Conservation (phyloP, 2,113 vertebrate genomes). For the Labeo catla region DNA sequence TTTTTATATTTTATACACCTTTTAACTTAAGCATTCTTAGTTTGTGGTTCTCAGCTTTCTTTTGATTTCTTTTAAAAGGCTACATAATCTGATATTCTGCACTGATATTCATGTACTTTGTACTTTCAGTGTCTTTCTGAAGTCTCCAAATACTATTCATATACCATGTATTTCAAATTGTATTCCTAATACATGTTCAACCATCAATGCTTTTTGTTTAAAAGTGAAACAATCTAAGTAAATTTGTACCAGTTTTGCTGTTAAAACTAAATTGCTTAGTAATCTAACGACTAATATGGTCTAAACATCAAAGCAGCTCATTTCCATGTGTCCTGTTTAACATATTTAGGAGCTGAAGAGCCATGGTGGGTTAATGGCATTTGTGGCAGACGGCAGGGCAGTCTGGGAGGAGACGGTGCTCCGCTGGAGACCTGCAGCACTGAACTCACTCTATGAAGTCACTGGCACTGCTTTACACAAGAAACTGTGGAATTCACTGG, state of each 20-base stretch:
- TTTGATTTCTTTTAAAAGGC: too few species aligned
- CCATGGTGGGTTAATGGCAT: background rate
- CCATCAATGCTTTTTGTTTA: background rate
- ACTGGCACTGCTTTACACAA: constrained; percentile 55
- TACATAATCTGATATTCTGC: too few species aligned
- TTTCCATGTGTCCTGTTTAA: constrained; percentile 1
- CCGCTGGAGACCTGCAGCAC: constrained; percentile 10
- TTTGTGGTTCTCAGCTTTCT: too few species aligned
- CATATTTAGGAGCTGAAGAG: constrained; percentile 2
- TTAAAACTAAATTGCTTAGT: background rate
- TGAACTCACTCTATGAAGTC: constrained; percentile 45
- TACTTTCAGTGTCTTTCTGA: too few species aligned
- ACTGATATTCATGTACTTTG: too few species aligned
- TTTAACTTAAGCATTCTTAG: too few species aligned
- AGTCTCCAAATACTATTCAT: too few species aligned
- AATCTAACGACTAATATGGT: background rate
- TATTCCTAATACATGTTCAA: background rate
- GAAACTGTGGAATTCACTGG: constrained; percentile 59
- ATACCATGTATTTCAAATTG: background rate
- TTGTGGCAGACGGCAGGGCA: constrained; percentile 26
- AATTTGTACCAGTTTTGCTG: background rate
- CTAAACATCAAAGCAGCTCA: background rate
- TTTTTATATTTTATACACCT: too few species aligned
- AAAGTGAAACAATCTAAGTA: background rate
- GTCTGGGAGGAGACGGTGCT: constrained; percentile 16